phyloP scores from a whole-genome alignment of 2,797 vertebrate species.

The Chrysocyon brachyurus region DNA sequence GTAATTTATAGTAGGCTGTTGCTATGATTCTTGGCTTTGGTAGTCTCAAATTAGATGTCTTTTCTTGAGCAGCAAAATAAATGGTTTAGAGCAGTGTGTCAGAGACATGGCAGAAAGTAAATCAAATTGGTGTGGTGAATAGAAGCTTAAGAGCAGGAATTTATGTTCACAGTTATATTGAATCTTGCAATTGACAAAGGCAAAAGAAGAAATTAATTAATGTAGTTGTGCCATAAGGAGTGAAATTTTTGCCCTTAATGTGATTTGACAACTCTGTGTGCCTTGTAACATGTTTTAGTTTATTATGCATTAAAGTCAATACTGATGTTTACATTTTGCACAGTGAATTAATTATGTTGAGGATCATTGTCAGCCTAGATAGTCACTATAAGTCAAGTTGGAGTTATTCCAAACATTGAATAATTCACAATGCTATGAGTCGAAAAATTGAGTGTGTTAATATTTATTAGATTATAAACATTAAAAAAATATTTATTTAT shows the following conservation, averaged over 20 bases:
- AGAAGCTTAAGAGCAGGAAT: neutral
- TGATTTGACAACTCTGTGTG: neutral
- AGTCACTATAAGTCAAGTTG: neutral
- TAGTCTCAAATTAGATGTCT: neutral
- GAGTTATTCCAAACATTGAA: constrained; percentile 34
- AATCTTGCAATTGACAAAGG: neutral
- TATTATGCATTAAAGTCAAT: constrained; percentile 10
- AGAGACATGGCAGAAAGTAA: neutral
- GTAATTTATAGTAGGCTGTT: neutral
- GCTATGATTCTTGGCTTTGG: neutral
- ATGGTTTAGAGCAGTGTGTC: constrained; percentile 7
- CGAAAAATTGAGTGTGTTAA: neutral
- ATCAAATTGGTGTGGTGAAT: neutral
- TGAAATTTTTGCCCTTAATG: neutral
- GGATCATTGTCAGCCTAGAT: neutral
- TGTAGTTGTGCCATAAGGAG: neutral
- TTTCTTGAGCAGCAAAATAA: neutral
- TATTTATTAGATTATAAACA: neutral
- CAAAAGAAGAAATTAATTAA: neutral
- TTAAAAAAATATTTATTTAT: neutral
- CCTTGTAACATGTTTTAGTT: neutral
- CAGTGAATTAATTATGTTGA: constrained; percentile 27
- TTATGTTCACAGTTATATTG: neutral
- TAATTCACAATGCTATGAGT: constrained; percentile 7
- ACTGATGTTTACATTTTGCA: constrained; percentile 3